These are phyloP conservation scores for Ascidia mentula DNA, from an alignment of 23 tunicate species.

Conservation along the genomic window DNA sequence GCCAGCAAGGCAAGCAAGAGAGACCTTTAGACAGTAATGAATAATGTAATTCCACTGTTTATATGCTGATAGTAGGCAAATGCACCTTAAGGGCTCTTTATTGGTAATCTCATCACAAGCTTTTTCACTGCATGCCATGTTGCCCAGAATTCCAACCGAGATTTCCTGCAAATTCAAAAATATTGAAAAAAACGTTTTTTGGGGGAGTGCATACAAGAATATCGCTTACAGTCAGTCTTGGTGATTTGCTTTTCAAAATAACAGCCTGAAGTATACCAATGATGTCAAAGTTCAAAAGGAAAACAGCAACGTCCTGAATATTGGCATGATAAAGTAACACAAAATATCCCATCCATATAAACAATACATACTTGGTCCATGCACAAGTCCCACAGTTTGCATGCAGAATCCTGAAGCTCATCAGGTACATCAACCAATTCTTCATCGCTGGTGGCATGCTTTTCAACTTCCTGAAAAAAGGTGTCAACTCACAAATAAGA, in stretches of 20 bases:
- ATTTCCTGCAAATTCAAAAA: conserved; percentile 41
- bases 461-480: conserved; percentile 49
- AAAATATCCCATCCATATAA: neutral
- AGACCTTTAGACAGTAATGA: conserved; percentile 10
- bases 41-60: neutral
- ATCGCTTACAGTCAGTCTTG: conserved; percentile 56
- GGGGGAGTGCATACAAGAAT: neutral
- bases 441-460: conserved; percentile 35
- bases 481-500: neutral
- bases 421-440: conserved; percentile 56
- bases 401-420: conserved; percentile 68
- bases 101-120: conserved; percentile 64
- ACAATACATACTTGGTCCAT: conserved; percentile 38
- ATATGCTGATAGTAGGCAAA: too few relatives aligned
- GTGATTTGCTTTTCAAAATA: conserved; percentile 64
- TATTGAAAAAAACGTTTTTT: neutral
- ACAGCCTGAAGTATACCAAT: conserved; percentile 52
- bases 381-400: conserved; percentile 84
- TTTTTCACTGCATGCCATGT: conserved; percentile 69
- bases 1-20: conserved; percentile 60
- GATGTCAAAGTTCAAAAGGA: conserved; percentile 58
- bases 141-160: conserved; percentile 66
- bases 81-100: conserved; percentile 29
- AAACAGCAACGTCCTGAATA: conserved; percentile 76
- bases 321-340: too few relatives aligned